A percentile compares a stretch with the other conserved stretches of the same genome.
Conservation (phyloP, 1,140 invertebrate genomes). For the Meloidogyne exigua region DNA sequence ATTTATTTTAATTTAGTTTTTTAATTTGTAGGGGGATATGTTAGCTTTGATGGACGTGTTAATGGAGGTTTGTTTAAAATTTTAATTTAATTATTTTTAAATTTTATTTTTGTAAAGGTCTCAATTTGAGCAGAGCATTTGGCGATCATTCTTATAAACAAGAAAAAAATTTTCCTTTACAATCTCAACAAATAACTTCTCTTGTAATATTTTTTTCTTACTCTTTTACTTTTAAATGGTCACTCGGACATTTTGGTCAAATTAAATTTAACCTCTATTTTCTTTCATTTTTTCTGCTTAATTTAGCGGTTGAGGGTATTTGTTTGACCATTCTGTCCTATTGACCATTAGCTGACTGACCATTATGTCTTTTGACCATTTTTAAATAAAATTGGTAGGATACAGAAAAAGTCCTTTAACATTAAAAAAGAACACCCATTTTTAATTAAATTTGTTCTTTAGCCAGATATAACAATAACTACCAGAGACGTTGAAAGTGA, state of each 20-base stretch:
- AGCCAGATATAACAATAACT: slow-evolving; percentile 24
- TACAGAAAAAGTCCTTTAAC: too few species aligned
- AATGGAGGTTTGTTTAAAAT: slow-evolving; percentile 29
- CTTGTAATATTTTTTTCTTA: not conserved
- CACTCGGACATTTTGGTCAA: too few species aligned
- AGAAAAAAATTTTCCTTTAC: slow-evolving; percentile 15
- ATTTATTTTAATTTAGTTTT: not conserved
- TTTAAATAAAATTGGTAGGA: too few species aligned
- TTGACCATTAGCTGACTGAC: too few species aligned
- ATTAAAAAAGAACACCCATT: too few species aligned
- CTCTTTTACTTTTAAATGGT: too few species aligned
- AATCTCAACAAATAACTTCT: slow-evolving; percentile 30
- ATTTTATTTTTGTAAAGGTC: slow-evolving; percentile 24
- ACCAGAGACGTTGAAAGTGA: slow-evolving; percentile 16
- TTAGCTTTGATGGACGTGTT: slow-evolving; percentile 34
- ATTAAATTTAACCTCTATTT: too few species aligned
- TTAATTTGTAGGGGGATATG: slow-evolving; percentile 20
- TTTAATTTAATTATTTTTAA: slow-evolving; percentile 9
- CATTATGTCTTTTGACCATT: too few species aligned
- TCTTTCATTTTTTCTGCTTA: too few species aligned
- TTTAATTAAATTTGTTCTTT: not conserved
- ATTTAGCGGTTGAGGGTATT: too few species aligned
- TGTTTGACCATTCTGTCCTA: too few species aligned
- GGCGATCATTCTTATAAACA: slow-evolving; percentile 39
- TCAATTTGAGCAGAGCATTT: slow-evolving; percentile 34